A percentile compares a stretch with the other conserved stretches of the same genome.
Evolutionary conservation across 2,797 vertebrate genomes (phyloP).

Genomic region (Crocodylus rhombifer): DNA sequence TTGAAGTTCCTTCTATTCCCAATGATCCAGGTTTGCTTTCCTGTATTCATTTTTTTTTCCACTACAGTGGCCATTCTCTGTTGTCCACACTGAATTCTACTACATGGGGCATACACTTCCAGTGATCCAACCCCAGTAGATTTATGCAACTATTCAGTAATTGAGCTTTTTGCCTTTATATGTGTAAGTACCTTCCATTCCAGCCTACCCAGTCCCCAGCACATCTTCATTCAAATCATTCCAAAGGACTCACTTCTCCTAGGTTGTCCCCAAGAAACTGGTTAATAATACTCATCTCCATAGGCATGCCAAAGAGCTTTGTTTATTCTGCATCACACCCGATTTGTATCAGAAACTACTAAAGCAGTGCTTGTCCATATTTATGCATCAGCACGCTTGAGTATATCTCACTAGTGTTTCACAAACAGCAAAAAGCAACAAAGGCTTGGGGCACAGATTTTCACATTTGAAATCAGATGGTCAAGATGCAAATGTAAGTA

Average conservation of each 20-base stretch:
- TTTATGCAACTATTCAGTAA: background rate
- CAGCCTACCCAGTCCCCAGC: background rate
- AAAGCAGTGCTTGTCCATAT: background rate
- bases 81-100: background rate
- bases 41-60: background rate
- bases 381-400: background rate
- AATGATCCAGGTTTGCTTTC: background rate
- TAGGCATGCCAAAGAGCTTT: background rate
- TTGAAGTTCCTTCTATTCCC: background rate
- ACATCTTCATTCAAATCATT: background rate
- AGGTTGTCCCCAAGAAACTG: background rate
- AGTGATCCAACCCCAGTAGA: background rate
- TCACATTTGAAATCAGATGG: slow-evolving; percentile 11
- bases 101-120: background rate
- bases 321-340: background rate
- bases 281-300: background rate
- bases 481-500: background rate
- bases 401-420: background rate
- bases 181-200: background rate
- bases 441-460: slow-evolving; percentile 18
- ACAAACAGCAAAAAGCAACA: background rate
- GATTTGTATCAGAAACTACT: background rate
- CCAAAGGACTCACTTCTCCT: background rate
- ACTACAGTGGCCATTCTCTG: background rate
- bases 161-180: background rate